These are phyloP conservation scores for Pachyseris speciosa DNA, from an alignment of 64 coral and sea anemone species.

Conservation along the genomic window DNA sequence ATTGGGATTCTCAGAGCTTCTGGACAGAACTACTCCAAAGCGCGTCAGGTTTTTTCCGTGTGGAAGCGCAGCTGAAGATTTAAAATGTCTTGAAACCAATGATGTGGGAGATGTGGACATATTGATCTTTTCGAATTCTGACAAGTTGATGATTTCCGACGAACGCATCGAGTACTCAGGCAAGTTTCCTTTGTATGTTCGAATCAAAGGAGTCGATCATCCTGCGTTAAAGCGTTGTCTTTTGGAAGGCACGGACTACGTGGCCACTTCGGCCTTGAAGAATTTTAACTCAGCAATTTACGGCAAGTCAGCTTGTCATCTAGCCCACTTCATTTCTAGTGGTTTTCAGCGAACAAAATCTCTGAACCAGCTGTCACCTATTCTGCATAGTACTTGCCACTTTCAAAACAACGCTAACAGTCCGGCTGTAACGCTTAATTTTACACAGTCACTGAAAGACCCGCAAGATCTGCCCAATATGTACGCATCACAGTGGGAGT, in stretches of 20 bases:
- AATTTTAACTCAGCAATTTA: conserved; percentile 55
- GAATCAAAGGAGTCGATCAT: conserved; percentile 48
- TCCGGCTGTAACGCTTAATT: not conserved
- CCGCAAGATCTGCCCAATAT: not conserved
- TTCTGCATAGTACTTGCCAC: not conserved
- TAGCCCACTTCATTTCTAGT: not conserved
- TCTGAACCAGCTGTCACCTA: too few species aligned
- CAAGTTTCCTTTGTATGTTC: conserved; percentile 21
- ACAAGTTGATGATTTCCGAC: not conserved
- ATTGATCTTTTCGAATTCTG: not conserved
- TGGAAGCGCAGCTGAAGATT: conserved; percentile 23
- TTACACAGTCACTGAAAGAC: not conserved
- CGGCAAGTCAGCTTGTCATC: not conserved
- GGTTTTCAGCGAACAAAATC: not conserved
- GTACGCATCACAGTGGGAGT: not conserved
- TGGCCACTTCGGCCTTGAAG: too few species aligned
- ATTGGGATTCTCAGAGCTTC: not conserved
- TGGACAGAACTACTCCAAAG: not conserved
- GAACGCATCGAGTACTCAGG: conserved; percentile 6
- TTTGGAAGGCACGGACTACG: conserved; percentile 38
- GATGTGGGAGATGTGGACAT: conserved; percentile 35
- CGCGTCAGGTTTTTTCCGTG: not conserved
- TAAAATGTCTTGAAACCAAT: not conserved
- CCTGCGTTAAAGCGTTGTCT: conserved; percentile 53
- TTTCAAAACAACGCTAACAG: not conserved